Evolutionary conservation across 2,797 vertebrate species (phyloP).

Genomic region (Argya squamiceps): DNA sequence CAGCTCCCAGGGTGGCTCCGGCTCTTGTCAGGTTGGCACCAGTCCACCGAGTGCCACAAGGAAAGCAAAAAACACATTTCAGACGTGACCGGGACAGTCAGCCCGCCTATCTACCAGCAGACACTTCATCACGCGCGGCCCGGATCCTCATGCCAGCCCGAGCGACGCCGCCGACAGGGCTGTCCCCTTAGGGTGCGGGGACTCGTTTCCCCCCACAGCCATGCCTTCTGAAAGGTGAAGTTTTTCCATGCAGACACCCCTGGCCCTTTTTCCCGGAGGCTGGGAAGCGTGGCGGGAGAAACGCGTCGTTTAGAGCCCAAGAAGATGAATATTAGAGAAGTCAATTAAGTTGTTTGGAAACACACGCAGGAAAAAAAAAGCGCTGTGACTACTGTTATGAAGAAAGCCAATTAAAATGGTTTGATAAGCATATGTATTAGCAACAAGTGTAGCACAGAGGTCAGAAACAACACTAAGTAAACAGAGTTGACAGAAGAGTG

Average conservation of each 20-base stretch:
- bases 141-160: not conserved
- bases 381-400: constrained; percentile 28
- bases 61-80: not conserved
- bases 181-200: not conserved
- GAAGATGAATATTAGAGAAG: constrained; percentile 60
- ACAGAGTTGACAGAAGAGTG: constrained; percentile 86
- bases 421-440: constrained; percentile 80
- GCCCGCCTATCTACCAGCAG: not conserved
- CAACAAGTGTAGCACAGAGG: constrained; percentile 77
- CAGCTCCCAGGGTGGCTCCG: not conserved
- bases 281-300: not conserved
- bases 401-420: constrained; percentile 81
- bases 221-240: not conserved
- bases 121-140: not conserved
- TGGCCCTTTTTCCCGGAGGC: not conserved
- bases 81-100: not conserved
- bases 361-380: not conserved
- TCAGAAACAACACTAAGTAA: constrained; percentile 88
- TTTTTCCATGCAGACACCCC: not conserved
- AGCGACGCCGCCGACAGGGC: not conserved
- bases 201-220: not conserved
- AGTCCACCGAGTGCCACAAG: not conserved
- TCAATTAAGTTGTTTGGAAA: constrained; percentile 80
- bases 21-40: not conserved
- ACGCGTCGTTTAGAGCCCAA: not conserved